A percentile compares a stretch with the other conserved stretches of the same genome.
Evolutionary conservation across 2,888 invertebrate genomes (phyloP).

Genomic region (Cosmopolites sordidus): DNA sequence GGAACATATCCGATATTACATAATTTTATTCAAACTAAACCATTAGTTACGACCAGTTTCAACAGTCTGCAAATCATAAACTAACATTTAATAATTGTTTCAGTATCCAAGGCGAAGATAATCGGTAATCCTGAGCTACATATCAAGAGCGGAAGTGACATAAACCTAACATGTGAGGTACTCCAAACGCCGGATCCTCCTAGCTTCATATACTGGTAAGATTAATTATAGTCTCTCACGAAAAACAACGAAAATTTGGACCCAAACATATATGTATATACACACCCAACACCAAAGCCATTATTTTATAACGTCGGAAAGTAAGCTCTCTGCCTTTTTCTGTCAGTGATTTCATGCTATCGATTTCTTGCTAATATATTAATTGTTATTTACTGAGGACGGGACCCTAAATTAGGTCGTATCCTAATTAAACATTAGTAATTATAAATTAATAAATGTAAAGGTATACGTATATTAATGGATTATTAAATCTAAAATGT

Average conservation of each 20-base stretch:
- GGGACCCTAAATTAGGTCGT: constrained; percentile 3
- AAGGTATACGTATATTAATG: no score
- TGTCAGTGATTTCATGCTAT: no score
- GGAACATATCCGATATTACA: no score
- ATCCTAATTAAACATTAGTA: constrained; percentile 13
- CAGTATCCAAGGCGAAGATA: constrained; percentile 88
- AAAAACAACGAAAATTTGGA: neutral
- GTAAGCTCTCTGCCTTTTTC: no score
- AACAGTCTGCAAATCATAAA: no score
- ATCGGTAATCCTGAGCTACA: constrained; percentile 79
- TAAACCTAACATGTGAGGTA: constrained; percentile 85
- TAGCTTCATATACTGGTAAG: constrained; percentile 69
- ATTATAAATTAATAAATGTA: constrained; percentile 14
- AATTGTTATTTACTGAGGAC: constrained; percentile 8
- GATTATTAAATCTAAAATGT: no score
- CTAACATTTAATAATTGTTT: constrained; percentile 35
- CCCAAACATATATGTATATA: neutral
- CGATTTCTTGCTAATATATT: no score
- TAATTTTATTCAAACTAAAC: no score
- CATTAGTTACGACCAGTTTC: no score
- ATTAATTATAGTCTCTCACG: constrained; percentile 4
- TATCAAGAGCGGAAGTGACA: constrained; percentile 86
- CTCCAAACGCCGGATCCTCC: constrained; percentile 79
- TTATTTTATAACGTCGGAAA: no score
- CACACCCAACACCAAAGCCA: neutral